Evolutionary conservation across 2,888 invertebrate genomes (phyloP), one percentile per base, ranked within the genome.

Genomic region (Brenthis ino): DNA sequence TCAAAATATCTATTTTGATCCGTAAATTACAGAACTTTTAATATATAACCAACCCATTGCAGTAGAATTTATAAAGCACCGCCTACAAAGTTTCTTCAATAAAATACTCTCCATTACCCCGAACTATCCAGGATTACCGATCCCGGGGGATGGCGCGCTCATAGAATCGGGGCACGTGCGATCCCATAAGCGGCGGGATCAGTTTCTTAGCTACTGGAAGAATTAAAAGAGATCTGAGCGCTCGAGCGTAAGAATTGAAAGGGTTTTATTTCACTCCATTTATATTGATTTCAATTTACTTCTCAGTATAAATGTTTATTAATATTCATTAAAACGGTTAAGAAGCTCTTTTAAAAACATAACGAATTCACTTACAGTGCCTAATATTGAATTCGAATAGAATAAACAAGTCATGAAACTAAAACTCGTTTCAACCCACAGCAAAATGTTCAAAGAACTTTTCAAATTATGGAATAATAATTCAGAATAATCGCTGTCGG

Each of bases 91-190:
- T 72, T 74, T 68, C 57, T 56, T 57, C 65, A 55, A 74, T 69
- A 69, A 72, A 74, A 74, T 72, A 72, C 74, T 69, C 60, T 72
- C 74, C 71, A 75, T 75, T 75, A 74, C 71, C 67, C 72, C 69
- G 68, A 75, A 74, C 76, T 70, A 75, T 70, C 74, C 65, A 20
- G 71, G 75, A 75, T 76, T 76, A 76, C 73, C 53, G 69, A 75
- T 76, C 70, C 70, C 74, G 64, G 57, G 73, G 67, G 73, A 65
- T 60, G 64, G 72, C 65, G 58, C 56, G 70, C 72, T 72, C 71
- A 60, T 68, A 58, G 61, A 75, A 72, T 72, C 76, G 69, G 56
- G 67, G 74, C 76, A 76, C 76, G 76, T 75, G 65, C 75, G 69
- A 63, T 68, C 67, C 68, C 56, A 72, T 74, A 72, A 73, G 74